These are phyloP conservation scores for Drosophila birchii DNA, from an alignment of 2,888 invertebrate species.

Conservation along the genomic window DNA sequence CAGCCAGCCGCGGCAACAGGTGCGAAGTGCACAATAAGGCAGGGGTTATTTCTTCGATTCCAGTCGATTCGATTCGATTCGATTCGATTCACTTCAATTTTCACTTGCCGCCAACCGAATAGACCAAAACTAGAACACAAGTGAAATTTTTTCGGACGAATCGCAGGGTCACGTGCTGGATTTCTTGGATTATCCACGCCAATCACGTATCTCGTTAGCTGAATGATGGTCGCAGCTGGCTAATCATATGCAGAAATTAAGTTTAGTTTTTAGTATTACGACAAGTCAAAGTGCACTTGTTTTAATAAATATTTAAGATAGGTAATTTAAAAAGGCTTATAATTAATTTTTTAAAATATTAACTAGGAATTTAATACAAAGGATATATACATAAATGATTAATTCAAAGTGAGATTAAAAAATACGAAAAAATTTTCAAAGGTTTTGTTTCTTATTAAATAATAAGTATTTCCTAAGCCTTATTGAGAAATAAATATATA, in stretches of 20 bases:
- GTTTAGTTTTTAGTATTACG: slow-evolving; percentile 2
- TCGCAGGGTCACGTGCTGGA: slow-evolving; percentile 60
- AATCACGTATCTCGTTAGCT: slow-evolving; percentile 58
- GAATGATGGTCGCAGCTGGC: slow-evolving; percentile 43
- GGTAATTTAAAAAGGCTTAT: background rate
- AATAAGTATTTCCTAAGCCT: background rate
- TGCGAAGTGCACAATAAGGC: slow-evolving; percentile 61
- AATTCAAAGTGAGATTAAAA: background rate
- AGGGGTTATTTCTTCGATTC: slow-evolving; percentile 12
- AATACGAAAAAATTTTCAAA: background rate
- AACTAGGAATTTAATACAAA: background rate
- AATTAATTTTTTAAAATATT: background rate
- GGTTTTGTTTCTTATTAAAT: background rate
- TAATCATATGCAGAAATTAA: slow-evolving; percentile 40
- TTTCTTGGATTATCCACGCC: slow-evolving; percentile 60
- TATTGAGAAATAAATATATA: no score
- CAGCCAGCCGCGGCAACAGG: slow-evolving; percentile 34
- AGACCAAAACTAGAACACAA: slow-evolving; percentile 82
- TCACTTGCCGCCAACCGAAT: slow-evolving; percentile 55
- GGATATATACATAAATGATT: background rate
- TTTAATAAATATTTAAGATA: no score
- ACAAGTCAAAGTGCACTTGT: background rate
- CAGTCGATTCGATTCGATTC: slow-evolving; percentile 20
- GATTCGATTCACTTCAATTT: slow-evolving; percentile 55
- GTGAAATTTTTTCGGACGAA: slow-evolving; percentile 76